A percentile compares a stretch with the other conserved stretches of the same genome.
Evolutionary conservation across 2,797 vertebrate species (phyloP).

Genomic region (Anas acuta): DNA sequence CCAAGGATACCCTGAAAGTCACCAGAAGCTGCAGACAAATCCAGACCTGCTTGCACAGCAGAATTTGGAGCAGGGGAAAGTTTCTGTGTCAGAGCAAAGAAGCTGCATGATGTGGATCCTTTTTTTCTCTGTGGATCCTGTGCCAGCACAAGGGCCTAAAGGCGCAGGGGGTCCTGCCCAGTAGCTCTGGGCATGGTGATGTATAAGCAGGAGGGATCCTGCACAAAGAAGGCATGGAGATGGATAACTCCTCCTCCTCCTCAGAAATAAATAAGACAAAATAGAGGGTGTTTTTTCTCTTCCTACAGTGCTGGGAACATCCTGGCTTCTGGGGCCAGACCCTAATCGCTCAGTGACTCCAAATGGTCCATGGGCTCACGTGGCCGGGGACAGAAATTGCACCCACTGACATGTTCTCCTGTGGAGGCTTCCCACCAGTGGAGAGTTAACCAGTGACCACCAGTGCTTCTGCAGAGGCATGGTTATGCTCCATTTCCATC

Average conservation of each 20-base stretch:
- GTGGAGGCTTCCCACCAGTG: fast-evolving
- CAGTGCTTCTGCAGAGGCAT: fast-evolving
- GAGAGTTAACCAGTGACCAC: too few species aligned
- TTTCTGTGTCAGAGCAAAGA: neutral
- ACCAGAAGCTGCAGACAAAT: neutral
- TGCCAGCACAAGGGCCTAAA: neutral
- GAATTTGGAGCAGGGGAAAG: neutral
- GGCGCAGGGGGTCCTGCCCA: neutral
- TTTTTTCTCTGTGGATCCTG: neutral
- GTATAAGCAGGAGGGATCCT: neutral
- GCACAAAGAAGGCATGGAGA: neutral
- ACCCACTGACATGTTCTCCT: neutral
- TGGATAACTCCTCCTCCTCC: neutral
- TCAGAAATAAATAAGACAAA: neutral
- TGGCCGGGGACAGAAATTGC: neutral
- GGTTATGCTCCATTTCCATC: neutral
- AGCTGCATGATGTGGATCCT: neutral
- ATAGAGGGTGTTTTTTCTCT: neutral
- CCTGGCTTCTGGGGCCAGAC: neutral
- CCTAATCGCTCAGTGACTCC: fast-evolving
- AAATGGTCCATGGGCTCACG: neutral
- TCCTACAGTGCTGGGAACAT: neutral
- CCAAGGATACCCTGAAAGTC: neutral
- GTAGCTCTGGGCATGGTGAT: neutral
- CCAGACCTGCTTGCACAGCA: neutral